Base-by-base conservation (phyloP, 2,888 invertebrate species). In the Gibbula magus region DNA sequence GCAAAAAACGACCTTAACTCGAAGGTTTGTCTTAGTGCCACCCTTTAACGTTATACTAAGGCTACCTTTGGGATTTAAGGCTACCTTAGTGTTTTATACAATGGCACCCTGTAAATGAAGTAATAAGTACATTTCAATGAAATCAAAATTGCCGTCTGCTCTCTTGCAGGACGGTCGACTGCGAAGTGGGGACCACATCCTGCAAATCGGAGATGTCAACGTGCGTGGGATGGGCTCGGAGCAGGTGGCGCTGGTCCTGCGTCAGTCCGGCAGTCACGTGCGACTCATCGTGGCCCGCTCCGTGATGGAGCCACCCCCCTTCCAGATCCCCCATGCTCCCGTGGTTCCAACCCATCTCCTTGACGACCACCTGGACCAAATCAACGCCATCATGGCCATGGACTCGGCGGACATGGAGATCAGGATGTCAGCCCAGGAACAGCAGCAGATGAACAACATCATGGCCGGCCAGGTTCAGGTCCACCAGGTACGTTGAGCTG, bases 151-250 rank as follows among this genome's bases (percentile, higher is more conserved):
- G 18, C 16, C 25, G 2, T 25, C 3, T 20, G 7, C 5, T 61
- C 18, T 29, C 3, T 91, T 93, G 0, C 93, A 98, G 97, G 99
- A 99, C 94, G 97, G 96, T 82, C 95, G 98, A 77, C 94, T 99
- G 86, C 97, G 97, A 93, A 97, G 98, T 93, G 99, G 99, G 10
- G 99, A 99, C 94, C 99, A 99, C 94, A 96, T 99, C 89, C 95
- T 99, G 89, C 99, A 99, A 94, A 93, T 94, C 70, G 93, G 94
- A 7, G 96, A 98, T 87, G 97, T 99, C 87, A 97, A 97, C 94
- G 95, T 99, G 88, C 96, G 98, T 78, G 99, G 99, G 81, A 97
- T 99, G 95, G 97, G 97, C 83, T 98, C 98, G 78, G 99, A 99
- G 93, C 94, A 94, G 93, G 98, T 99, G 88, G 99, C 99, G 29